Percentiles rank a stretch among this genome's conserved stretches.
Conservation (phyloP, 2,888 invertebrate species). For the Lasioglossum lativentre region DNA sequence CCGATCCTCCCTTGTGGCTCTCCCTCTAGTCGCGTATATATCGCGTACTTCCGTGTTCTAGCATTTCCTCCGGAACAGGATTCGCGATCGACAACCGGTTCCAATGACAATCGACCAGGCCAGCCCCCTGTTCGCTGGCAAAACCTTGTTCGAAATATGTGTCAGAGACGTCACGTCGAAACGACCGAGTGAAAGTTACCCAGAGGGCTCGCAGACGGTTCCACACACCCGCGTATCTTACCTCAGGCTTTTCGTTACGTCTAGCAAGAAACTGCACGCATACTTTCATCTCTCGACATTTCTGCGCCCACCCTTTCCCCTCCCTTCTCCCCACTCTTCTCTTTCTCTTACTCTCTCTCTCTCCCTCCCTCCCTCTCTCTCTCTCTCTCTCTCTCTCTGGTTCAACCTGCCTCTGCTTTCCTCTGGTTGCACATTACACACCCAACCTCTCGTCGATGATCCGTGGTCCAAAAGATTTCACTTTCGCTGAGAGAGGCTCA, state of each 20-base stretch:
- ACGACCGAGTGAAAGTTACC: conserved; percentile 78
- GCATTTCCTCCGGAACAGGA: neutral
- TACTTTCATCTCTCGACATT: conserved; percentile 77
- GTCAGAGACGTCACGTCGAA: conserved; percentile 70
- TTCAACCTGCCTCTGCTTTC: conserved; percentile 51
- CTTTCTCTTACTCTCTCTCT: conserved; percentile 33
- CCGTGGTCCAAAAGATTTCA: conserved; percentile 70
- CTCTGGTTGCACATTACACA: conserved; percentile 49
- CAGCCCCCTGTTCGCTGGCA: neutral
- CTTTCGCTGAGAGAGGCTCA: conserved; percentile 75
- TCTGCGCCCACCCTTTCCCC: neutral
- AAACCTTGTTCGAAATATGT: conserved; percentile 60
- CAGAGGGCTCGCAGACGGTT: conserved; percentile 27
- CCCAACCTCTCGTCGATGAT: conserved; percentile 41
- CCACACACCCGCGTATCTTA: conserved; percentile 5
- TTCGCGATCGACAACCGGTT: conserved; percentile 7
- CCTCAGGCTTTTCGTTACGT: conserved; percentile 27
- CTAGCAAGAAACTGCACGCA: conserved; percentile 44
- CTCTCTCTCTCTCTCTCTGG: neutral
- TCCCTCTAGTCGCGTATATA: conserved; percentile 1
- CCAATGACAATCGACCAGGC: conserved; percentile 25
- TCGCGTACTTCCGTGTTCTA: conserved; percentile 5
- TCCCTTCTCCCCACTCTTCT: neutral
- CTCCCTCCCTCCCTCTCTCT: conserved; percentile 41
- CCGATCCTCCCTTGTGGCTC: neutral